Base-by-base conservation (phyloP, 2,113 vertebrate species). In the Nymphicus hollandicus region DNA sequence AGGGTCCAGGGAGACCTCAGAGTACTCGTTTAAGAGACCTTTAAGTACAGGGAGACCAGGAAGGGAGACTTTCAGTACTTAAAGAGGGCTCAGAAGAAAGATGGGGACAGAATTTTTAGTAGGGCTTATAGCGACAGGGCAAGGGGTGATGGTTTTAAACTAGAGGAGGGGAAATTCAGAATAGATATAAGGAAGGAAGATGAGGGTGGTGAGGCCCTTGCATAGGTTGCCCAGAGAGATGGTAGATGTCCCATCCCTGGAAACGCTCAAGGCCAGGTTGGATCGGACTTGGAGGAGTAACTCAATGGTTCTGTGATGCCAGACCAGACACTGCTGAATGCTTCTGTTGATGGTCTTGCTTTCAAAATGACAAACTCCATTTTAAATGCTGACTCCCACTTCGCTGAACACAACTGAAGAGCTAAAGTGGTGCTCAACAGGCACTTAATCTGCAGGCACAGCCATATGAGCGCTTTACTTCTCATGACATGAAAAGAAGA, bases 231-330 rank as follows among this genome's bases (percentile, higher is more conserved):
- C 13, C 72, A n/a, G 46, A 66, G 25, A 1, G n/a, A 16, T 31
- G 55, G 39, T 1, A 0, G 20, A 16, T 55, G 39, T 2, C 14
- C 25, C 63, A 71, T 41, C 11, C 41, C 16, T 52, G 22, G 16
- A 0, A 27, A 7, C 15, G 9, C 2, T 2, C 28, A 7, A 50
- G 33, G 44, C 3, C 44, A 56, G 39, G 22, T 0, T 56, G 55
- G 41, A 41, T 0, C 0, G 55, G 13, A 10, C 61, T 86, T 9
- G 19, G 60, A 72, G 60, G 28, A 66, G 31, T 20, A 33, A n/a
- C n/a, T 58, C 19, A 14, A 23, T n/a, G 56, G 33, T 24, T 56
- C 50, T 35, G 3, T 44, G 35, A 61, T 19, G 5, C 25, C 60
- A 37, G 46, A 68, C 46, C 31, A 55, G 35, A 44, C 8, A 47